These are phyloP conservation scores for Mus musculus DNA, from an alignment of 2,113 vertebrate species.

Conservation along the genomic window DNA sequence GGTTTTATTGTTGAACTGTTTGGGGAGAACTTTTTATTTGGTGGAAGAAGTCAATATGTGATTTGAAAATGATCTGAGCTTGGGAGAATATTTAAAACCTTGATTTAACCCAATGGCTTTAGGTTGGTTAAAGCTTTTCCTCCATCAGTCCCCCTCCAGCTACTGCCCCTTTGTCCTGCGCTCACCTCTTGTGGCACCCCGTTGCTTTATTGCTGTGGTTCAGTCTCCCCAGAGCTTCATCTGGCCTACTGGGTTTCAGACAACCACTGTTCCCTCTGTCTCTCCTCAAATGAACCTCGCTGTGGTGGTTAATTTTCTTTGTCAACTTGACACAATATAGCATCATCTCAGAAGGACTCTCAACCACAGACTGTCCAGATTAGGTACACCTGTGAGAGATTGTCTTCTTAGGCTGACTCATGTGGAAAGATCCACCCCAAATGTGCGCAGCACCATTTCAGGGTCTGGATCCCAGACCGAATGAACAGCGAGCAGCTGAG, in stretches of 20 bases:
- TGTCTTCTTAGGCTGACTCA: not conserved
- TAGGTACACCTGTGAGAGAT: not conserved
- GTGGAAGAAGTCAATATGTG: slow-evolving; percentile 23
- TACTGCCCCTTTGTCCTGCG: not conserved
- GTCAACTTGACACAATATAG: not conserved
- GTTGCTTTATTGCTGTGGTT: not conserved
- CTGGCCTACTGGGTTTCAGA: not conserved
- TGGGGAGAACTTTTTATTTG: slow-evolving; percentile 1
- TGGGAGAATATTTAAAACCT: not conserved
- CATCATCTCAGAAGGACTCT: not conserved
- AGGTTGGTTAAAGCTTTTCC: not conserved
- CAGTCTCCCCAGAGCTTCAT: not conserved
- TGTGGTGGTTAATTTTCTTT: not conserved
- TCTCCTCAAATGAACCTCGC: not conserved
- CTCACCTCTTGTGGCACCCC: not conserved
- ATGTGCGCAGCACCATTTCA: not conserved
- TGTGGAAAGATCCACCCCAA: not conserved
- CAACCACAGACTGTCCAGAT: not conserved
- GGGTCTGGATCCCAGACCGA: not conserved
- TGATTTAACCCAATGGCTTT: slow-evolving; percentile 22
- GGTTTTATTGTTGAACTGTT: not conserved
- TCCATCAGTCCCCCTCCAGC: not conserved
- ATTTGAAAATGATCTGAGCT: not conserved
- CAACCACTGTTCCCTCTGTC: not conserved
- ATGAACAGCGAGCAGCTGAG: not conserved